These are phyloP conservation scores for Meloidogyne chitwoodi DNA, from an alignment of 1,140 invertebrate genomes.

Conservation along the genomic window DNA sequence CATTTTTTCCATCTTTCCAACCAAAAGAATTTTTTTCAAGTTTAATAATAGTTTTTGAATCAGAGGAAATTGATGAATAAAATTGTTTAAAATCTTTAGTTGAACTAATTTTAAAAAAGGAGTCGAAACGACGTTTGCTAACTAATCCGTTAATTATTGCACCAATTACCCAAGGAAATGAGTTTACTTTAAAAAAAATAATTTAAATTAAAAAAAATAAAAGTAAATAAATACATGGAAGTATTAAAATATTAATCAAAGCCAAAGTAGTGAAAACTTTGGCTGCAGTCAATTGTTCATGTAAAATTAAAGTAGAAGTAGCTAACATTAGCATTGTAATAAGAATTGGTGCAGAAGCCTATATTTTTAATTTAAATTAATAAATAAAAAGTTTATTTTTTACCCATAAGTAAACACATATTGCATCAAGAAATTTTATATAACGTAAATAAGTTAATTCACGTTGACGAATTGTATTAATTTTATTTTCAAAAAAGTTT, in stretches of 20 bases:
- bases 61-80: not conserved
- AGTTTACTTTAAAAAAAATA: conserved; percentile 66
- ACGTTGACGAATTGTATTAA: conserved; percentile 66
- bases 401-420: conserved; percentile 59
- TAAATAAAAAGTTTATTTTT: not conserved
- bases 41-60: not conserved
- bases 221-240: conserved; percentile 64
- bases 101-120: conserved; percentile 58
- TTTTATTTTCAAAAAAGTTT: conserved; percentile 71
- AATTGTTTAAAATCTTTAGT: not conserved
- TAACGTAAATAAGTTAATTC: conserved; percentile 75
- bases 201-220: not conserved
- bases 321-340: conserved; percentile 86
- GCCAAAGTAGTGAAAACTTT: conserved; percentile 90
- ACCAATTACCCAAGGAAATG: conserved; percentile 96
- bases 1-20: not conserved
- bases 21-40: conserved; percentile 13
- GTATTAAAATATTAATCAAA: conserved; percentile 89
- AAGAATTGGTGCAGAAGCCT: conserved; percentile 91
- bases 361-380: not conserved
- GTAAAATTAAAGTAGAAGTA: conserved; percentile 75
- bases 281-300: conserved; percentile 76
- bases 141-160: conserved; percentile 82
- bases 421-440: conserved; percentile 92
- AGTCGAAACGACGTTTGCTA: conserved; percentile 63